Evolutionary conservation across 2,113 vertebrate genomes (phyloP), one percentile per base, ranked within the genome.

Genomic region (Patagioenas fasciata): DNA sequence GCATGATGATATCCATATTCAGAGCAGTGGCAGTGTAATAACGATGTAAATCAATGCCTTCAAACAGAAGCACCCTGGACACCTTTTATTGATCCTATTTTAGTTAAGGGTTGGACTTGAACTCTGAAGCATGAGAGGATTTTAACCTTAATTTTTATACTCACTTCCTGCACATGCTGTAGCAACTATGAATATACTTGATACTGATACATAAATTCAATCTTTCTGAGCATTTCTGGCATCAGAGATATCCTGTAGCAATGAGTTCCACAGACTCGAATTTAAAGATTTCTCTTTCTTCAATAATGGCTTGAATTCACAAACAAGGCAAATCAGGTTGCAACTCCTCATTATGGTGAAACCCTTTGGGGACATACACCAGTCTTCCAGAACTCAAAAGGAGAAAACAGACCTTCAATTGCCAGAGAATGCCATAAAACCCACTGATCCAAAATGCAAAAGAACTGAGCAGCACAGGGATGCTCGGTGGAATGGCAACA

Each of bases 241-340:
- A 53, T 5, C 79, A 38, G 40, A 62, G 85, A 47, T 11, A 51
- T 29, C 66, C 66, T 40, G 69, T 2, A 85, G 82, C 69, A 64
- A n/a, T 11, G 40, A 82, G 50, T 42, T 79, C 36, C 86, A 85
- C 44, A 54, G 50, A 61, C 78, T 36, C 48, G 19, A 90, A 57
- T 15, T 40, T 77, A 24, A 14, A 56, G 50, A 40, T 38, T 66
- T n/a, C 11, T 34, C 73, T 75, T 42, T 32, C 81, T 67, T 65
- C 61, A 47, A 19, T 36, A 54, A 77, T 8, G 20, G 42, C 56
- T 8, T 28, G 13, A 89, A 74, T 60, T 56, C 56, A 83, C 56
- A 44, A 91, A 78, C 25, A 38, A 72, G 48, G 42, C 61, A 92
- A 95, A 91, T 91, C 51, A 95, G 87, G 91, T 2, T 60, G 83